Conservation (phyloP, 2,888 invertebrate species). For the Adelognathus sp. region DNA sequence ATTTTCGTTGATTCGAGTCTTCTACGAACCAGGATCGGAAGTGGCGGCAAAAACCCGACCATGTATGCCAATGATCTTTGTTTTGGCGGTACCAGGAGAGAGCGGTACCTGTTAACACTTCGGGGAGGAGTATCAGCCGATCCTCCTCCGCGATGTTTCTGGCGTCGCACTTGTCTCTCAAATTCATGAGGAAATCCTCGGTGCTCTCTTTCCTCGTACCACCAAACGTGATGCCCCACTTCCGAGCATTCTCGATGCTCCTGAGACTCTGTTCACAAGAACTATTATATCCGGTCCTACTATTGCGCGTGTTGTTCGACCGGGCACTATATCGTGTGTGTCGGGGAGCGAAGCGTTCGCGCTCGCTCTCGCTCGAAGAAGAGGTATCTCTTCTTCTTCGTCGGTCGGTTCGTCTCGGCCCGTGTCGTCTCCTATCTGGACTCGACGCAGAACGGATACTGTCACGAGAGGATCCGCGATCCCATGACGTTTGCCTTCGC, state of each 20-base stretch:
- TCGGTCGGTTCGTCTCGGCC: no score
- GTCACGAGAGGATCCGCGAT: no score
- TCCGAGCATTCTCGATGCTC: neutral
- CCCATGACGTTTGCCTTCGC: no score
- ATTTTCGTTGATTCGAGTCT: neutral
- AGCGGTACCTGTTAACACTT: neutral
- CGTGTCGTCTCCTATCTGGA: no score
- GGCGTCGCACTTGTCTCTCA: constrained; percentile 1
- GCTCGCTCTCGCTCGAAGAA: no score
- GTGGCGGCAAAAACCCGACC: neutral
- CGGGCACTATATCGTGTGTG: no score
- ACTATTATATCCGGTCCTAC: neutral
- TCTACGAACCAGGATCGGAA: neutral
- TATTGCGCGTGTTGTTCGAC: no score
- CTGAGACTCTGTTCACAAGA: neutral
- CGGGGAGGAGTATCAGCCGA: neutral
- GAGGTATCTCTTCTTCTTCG: no score
- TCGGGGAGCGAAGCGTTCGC: no score
- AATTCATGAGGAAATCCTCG: neutral
- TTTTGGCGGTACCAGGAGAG: neutral
- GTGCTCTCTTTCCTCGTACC: neutral
- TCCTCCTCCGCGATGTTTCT: neutral
- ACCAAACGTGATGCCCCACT: neutral
- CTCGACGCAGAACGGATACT: no score
- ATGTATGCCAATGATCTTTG: neutral